These are phyloP conservation scores for Coelopa frigida DNA, from an alignment of 1,140 invertebrate species.

Conservation along the genomic window DNA sequence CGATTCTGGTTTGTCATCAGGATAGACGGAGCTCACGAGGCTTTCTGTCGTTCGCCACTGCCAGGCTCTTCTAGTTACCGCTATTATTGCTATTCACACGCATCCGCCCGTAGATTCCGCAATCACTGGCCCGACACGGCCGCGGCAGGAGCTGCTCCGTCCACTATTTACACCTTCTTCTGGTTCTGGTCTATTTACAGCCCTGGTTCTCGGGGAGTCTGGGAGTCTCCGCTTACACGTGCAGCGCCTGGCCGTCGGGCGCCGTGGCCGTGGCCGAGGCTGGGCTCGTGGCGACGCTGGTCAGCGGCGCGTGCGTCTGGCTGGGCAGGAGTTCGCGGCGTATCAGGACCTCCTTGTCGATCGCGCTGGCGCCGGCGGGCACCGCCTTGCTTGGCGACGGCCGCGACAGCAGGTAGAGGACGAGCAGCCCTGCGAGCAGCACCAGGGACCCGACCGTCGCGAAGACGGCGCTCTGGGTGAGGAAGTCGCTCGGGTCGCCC, in stretches of 20 bases:
- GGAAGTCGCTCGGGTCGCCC: slow-evolving; percentile 1
- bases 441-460: slow-evolving; percentile 3
- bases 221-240: slow-evolving; percentile 15
- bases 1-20: no score
- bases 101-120: no score
- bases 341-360: slow-evolving; percentile 16
- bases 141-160: no score
- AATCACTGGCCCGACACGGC: no score
- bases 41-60: no score
- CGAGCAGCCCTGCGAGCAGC: slow-evolving; percentile 5
- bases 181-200: no score
- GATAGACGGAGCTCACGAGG: no score
- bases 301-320: slow-evolving; percentile 2
- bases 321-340: slow-evolving; percentile 12
- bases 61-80: no score
- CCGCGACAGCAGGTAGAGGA: slow-evolving; percentile 9
- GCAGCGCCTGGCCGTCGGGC: slow-evolving; percentile 9
- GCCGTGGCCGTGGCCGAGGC: background rate
- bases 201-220: no score
- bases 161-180: no score
- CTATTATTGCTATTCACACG: no score
- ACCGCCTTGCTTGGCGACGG: slow-evolving; percentile 4
- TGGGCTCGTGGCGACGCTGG: background rate
- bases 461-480: slow-evolving; percentile 4
- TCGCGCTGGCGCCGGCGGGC: background rate